These are phyloP conservation scores for Cossypha niveicapilla DNA, from an alignment of 2,797 vertebrate species.

Conservation along the genomic window DNA sequence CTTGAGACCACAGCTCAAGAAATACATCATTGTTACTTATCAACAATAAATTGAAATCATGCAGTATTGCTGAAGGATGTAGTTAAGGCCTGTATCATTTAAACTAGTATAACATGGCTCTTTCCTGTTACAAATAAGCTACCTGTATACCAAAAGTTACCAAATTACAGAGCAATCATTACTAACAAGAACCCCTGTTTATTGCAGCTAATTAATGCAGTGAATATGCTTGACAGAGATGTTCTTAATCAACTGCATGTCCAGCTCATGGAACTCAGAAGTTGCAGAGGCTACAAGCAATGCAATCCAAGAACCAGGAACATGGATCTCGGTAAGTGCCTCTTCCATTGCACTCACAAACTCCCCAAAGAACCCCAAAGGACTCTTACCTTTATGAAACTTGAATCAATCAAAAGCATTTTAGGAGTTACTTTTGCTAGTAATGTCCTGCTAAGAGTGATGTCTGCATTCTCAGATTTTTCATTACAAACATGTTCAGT, in stretches of 20 bases:
- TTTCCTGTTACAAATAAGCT: background rate
- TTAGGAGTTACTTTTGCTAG: background rate
- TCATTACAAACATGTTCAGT: background rate
- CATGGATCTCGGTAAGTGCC: conserved; percentile 83
- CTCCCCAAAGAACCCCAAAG: background rate
- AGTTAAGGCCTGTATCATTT: background rate
- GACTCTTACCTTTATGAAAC: background rate
- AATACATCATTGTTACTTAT: background rate
- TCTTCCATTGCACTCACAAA: background rate
- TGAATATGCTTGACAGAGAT: conserved; percentile 85
- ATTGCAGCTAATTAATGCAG: conserved; percentile 87
- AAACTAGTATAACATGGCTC: background rate
- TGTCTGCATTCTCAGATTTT: background rate
- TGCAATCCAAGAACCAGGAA: conserved; percentile 90
- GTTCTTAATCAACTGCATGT: conserved; percentile 88
- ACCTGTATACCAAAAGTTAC: background rate
- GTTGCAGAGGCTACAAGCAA: conserved; percentile 90
- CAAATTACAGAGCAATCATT: background rate
- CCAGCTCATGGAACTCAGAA: conserved; percentile 92
- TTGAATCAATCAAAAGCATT: background rate
- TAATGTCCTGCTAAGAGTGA: background rate
- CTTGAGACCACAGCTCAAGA: background rate
- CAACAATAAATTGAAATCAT: background rate
- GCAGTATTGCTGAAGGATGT: background rate
- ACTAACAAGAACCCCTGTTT: background rate